phyloP scores from a whole-genome alignment of 1,140 invertebrate genomes.

The Heliconius melpomene region DNA sequence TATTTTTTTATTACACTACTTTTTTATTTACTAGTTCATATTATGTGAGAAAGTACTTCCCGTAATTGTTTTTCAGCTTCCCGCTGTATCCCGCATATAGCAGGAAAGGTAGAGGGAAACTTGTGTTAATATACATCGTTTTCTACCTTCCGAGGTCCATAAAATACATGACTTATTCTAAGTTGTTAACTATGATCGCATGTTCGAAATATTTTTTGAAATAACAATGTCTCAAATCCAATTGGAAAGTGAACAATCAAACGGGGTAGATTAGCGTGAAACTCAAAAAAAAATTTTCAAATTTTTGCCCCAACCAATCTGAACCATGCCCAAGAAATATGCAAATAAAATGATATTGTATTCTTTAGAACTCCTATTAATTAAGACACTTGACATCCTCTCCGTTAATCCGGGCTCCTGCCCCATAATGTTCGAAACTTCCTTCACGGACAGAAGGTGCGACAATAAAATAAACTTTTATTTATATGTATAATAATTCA shows the following conservation, averaged over 20 bases:
- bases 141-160: too few relatives aligned
- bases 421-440: slow-evolving; percentile 70
- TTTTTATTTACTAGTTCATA: too few relatives aligned
- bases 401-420: slow-evolving; percentile 65
- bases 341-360: slow-evolving; percentile 79
- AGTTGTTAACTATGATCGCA: too few relatives aligned
- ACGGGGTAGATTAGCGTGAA: background rate
- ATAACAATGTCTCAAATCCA: too few relatives aligned
- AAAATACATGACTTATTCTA: too few relatives aligned
- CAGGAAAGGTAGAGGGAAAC: too few relatives aligned
- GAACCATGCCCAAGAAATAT: slow-evolving; percentile 48
- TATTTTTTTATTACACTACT: too few relatives aligned
- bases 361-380: slow-evolving; percentile 78
- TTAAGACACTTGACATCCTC: slow-evolving; percentile 74
- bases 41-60: too few relatives aligned
- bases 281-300: background rate
- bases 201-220: too few relatives aligned
- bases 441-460: slow-evolving; percentile 66
- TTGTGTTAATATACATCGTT: too few relatives aligned
- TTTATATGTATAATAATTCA: slow-evolving; percentile 72
- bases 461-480: slow-evolving; percentile 66
- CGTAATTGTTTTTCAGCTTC: background rate
- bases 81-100: background rate
- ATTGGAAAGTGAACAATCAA: too few relatives aligned
- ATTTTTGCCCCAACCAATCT: background rate